Evolutionary conservation across 1,140 invertebrate genomes (phyloP), one percentile per base, ranked within the genome.

Genomic region (Chironomus striatipennis): DNA sequence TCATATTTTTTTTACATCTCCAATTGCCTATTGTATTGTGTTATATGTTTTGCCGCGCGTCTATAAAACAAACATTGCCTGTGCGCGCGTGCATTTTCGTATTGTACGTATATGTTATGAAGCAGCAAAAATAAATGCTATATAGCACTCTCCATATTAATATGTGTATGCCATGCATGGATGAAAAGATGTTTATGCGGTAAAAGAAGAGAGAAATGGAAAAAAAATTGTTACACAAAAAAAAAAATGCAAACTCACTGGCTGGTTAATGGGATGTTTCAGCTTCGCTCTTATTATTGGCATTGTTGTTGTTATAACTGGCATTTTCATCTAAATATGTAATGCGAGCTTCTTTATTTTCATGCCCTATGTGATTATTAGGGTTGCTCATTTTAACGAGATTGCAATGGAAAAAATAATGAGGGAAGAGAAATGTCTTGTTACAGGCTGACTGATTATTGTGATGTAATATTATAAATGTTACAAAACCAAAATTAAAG

Each of bases 191-290:
- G 24, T 34, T 1, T 34, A 34, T 34, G 24, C 24, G 24, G 24
- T 10, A 47, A 47, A 47, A 10, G 15, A 47, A 47, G 42, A 43
- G 42, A 15, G 43, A 47, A 15, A n/a, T n/a, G n/a, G 43, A 47
- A 47, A 47, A 9, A 47, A 47, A 47, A n/a, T n/a, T 15, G 43
- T 47, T 15, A 47, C 43, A 34, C 24, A 47, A 47, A 47, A 47
- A 43, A 43, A 7, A 47, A 47, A 6, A 67, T 67, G 64, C 64
- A 67, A 67, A 67, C 64, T 67, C 64, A 67, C n/a, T 67, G 64
- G 15, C 64, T 67, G 64, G 64, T 67, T 67, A 67, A 67, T 67
- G 64, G 12, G 64, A 67, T 67, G 64, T 8, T 67, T 10, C 15
- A 47, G 43, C 24, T 34, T 34, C 5, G 24, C 24, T 34, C 24